Evolutionary conservation across 1,140 invertebrate genomes (phyloP).

Genomic region (Acromyrmex echinatior): DNA sequence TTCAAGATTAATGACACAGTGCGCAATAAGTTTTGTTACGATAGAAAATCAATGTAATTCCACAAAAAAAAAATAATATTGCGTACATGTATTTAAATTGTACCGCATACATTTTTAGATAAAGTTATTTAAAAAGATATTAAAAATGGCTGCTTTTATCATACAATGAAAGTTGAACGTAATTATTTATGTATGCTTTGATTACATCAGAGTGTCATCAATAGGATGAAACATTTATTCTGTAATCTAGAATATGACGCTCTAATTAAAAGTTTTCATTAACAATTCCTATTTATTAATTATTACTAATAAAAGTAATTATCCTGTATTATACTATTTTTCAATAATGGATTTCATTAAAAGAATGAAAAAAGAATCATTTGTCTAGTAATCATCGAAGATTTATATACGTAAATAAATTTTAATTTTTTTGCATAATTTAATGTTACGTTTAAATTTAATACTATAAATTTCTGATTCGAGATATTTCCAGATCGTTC

Average conservation of each 20-base stretch:
- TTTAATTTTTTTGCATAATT: background rate
- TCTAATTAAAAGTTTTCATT: conserved; percentile 31
- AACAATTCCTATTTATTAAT: conserved; percentile 16
- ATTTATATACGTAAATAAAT: background rate
- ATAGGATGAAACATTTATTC: background rate
- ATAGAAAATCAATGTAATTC: conserved; percentile 7
- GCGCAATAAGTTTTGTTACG: background rate
- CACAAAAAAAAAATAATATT: background rate
- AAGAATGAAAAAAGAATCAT: background rate
- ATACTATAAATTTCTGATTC: background rate
- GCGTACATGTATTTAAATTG: background rate
- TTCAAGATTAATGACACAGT: background rate
- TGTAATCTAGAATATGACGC: background rate
- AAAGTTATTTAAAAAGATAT: background rate
- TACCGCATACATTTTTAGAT: background rate
- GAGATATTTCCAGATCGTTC: background rate
- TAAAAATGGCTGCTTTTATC: background rate
- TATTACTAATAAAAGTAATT: background rate
- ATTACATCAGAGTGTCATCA: background rate
- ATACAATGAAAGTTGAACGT: background rate
- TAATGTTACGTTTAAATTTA: background rate
- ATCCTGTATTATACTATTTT: background rate
- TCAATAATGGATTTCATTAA: background rate
- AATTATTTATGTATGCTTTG: background rate
- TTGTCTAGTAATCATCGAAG: background rate